A percentile compares a stretch with the other conserved stretches of the same genome.
These are phyloP conservation scores for Chaetura pelagica DNA, from an alignment of 2,113 vertebrate species.

Conservation along the genomic window DNA sequence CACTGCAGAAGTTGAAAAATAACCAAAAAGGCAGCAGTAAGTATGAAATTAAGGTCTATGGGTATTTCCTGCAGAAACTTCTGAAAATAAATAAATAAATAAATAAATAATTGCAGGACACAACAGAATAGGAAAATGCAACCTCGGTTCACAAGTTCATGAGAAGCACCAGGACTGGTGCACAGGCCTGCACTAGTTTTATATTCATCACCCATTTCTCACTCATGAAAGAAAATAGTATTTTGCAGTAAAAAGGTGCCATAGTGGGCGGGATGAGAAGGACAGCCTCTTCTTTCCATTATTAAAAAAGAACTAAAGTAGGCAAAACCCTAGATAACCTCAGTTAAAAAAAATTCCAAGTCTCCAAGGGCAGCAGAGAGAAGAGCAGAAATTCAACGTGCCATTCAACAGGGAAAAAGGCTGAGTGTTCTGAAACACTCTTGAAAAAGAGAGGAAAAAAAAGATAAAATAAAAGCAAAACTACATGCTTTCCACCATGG, in stretches of 20 bases:
- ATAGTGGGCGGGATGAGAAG: background rate
- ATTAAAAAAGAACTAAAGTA: conserved; percentile 41
- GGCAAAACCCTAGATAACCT: conserved; percentile 38
- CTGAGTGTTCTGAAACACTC: background rate
- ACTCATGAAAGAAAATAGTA: background rate
- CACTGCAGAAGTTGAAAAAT: conserved; percentile 53
- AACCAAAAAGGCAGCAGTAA: conserved; percentile 39
- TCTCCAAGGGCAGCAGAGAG: background rate
- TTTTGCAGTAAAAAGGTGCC: background rate
- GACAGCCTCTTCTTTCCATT: background rate
- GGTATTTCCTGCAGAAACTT: conserved; percentile 40
- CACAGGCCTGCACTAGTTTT: background rate
- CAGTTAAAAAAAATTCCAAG: background rate
- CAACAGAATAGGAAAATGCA: background rate
- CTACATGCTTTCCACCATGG: background rate
- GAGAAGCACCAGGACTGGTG: background rate
- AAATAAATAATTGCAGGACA: background rate
- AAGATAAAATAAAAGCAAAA: conserved; percentile 2
- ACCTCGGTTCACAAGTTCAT: background rate
- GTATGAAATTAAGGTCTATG: conserved; percentile 11
- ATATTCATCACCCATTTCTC: background rate
- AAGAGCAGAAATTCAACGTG: background rate
- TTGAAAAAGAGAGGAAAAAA: background rate
- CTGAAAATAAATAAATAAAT: background rate
- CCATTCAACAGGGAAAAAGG: background rate